Conservation (phyloP, 2,113 vertebrate genomes). For the Sterrhoptilus dennistouni region DNA sequence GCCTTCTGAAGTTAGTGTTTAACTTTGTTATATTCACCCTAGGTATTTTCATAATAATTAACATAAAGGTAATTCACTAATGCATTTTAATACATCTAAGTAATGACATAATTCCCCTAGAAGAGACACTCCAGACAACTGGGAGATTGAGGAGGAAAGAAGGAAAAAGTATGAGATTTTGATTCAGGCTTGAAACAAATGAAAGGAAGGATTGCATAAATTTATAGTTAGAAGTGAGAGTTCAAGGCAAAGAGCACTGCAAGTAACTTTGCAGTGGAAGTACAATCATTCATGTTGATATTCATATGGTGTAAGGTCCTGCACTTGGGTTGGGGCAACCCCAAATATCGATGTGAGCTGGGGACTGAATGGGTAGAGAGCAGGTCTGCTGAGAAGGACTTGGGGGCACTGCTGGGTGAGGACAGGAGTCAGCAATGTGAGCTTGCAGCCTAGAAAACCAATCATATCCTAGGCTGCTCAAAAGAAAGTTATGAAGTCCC, state of each 20-base stretch:
- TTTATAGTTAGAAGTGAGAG: not conserved
- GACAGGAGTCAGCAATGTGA: not conserved
- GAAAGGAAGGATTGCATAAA: not conserved
- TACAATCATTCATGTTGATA: not conserved
- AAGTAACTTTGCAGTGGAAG: not conserved
- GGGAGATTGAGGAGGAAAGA: no score
- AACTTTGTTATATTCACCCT: not conserved
- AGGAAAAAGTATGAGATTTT: not conserved
- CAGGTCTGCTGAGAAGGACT: not conserved
- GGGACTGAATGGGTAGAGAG: no score
- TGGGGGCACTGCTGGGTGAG: no score
- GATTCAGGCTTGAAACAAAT: not conserved
- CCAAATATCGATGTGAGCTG: rapidly evolving
- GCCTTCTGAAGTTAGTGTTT: not conserved
- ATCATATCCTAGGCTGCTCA: no score
- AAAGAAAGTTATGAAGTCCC: rapidly evolving
- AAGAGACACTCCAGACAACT: not conserved
- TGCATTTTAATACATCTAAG: not conserved
- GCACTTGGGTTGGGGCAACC: not conserved
- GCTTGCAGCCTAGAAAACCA: not conserved
- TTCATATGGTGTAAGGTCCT: not conserved
- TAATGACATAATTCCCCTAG: not conserved
- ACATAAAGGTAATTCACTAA: not conserved
- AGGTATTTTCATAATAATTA: not conserved
- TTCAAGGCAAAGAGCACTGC: not conserved